Conservation (phyloP, 2,888 invertebrate genomes). For the Eilema sororculum region DNA sequence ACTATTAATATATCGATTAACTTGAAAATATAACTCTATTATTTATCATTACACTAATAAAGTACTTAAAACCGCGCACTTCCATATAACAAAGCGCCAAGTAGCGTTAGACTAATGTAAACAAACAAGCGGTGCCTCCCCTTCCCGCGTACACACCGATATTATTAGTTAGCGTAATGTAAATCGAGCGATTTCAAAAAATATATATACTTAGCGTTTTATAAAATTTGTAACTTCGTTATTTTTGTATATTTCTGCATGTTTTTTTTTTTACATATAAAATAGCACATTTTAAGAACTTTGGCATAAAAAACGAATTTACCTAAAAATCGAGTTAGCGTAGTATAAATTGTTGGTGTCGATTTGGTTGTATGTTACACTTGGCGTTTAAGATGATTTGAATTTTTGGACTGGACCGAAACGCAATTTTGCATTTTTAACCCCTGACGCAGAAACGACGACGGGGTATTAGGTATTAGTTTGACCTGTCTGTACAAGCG, state of each 20-base stretch:
- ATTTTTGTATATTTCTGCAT: background rate
- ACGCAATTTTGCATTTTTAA: no score
- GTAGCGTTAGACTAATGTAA: conserved; percentile 24
- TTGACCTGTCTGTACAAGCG: no score
- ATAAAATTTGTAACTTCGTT: conserved; percentile 18
- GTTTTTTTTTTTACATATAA: background rate
- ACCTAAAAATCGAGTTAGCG: conserved; percentile 6
- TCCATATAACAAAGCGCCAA: conserved; percentile 18
- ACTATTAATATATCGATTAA: background rate
- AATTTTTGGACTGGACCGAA: no score
- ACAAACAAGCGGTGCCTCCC: conserved; percentile 18
- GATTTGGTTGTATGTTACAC: no score
- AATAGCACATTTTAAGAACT: background rate
- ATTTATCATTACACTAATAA: conserved; percentile 14
- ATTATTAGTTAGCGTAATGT: conserved; percentile 19
- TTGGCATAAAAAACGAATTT: conserved; percentile 9
- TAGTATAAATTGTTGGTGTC: conserved; percentile 12
- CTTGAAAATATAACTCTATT: conserved; percentile 13
- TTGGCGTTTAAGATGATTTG: no score
- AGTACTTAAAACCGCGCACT: conserved; percentile 7
- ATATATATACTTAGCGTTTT: conserved; percentile 28
- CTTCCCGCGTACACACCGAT: conserved; percentile 17
- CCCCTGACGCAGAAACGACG: no score
- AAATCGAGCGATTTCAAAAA: conserved; percentile 25
- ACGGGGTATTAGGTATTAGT: no score